Evolutionary conservation across 2,888 invertebrate genomes (phyloP), one percentile per base, ranked within the genome.

Genomic region (Oligia strigilis): DNA sequence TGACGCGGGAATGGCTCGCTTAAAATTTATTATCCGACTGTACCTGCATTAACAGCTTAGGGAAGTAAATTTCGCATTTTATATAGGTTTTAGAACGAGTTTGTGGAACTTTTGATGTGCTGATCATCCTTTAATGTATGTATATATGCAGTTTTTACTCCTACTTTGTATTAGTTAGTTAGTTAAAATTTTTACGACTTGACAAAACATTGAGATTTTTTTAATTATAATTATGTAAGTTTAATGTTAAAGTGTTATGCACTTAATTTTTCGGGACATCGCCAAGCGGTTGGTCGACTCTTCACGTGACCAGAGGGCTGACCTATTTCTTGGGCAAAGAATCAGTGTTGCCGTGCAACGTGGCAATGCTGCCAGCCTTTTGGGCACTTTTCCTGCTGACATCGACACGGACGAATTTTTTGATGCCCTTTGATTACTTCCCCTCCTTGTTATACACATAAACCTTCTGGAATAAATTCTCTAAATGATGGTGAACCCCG

Each of bases 1-100:
- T 89, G 86, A 80, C 78, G 84, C 73, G 62, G 77, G 74, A 89
- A 83, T 82, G 77, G 84, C 74, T 82, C 40, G 80, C 67, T 43
- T 43, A 76, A 64, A 83, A 87, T 89, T 89, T 89, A 89, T 82
- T 72, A 64, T 49, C 64, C 8, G 58, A 62, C 72, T 74, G 40
- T 64, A 69, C 65, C 14, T 79, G 73, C 80, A 74, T 80, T 83
- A 86, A 86, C 72, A 40, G 74, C 60, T 81, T 46, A 78, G 23
- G 69, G 43, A 77, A 55, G 76, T 80, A 79, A 80, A 82, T 83
- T 86, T 29, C 49, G 36, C 36, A 66, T 75, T 82, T 82, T 75
- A 87, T 79, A 55, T 62, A 43, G 77, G 58, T 62, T 89, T 87
- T 74, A n/a, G 19, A 72, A 66, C 58, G 6, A 58, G 43, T 62